Percentiles rank a stretch among this genome's conserved stretches.
Conservation (phyloP, 2,113 vertebrate species). For the Chunga burmeisteri region DNA sequence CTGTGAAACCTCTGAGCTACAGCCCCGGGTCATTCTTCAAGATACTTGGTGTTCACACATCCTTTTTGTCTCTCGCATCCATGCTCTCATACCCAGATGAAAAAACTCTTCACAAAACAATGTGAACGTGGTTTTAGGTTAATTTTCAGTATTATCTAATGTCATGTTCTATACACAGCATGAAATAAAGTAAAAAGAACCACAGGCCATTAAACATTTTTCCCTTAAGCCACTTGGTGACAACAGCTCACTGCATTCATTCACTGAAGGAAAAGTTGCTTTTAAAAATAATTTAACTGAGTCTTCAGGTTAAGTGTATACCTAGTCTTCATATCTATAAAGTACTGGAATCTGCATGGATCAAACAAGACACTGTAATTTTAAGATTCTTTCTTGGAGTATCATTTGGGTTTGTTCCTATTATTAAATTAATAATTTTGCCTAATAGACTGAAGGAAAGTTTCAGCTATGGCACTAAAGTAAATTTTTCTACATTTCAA, state of each 20-base stretch:
- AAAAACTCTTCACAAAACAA: not conserved
- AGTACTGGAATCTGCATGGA: not conserved
- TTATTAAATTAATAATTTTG: not conserved
- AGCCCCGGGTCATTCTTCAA: not conserved
- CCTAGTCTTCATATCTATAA: not conserved
- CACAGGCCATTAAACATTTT: not conserved
- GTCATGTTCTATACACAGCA: not conserved
- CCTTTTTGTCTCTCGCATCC: not conserved
- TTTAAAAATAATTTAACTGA: not conserved
- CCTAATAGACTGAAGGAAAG: not conserved
- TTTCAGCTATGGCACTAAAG: not conserved
- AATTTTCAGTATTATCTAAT: not conserved
- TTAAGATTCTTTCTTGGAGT: not conserved
- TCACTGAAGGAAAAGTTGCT: not conserved
- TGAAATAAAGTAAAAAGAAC: not conserved
- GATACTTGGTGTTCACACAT: not conserved
- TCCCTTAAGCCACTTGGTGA: not conserved
- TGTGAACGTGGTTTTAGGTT: not conserved
- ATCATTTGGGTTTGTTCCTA: not conserved
- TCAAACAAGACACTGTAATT: not conserved
- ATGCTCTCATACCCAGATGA: not conserved
- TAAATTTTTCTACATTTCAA: not conserved
- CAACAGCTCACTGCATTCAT: not conserved
- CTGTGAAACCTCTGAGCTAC: not conserved
- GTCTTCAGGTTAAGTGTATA: not conserved